These are phyloP conservation scores for Struthio camelus DNA, from an alignment of 2,113 vertebrate species.

Conservation along the genomic window DNA sequence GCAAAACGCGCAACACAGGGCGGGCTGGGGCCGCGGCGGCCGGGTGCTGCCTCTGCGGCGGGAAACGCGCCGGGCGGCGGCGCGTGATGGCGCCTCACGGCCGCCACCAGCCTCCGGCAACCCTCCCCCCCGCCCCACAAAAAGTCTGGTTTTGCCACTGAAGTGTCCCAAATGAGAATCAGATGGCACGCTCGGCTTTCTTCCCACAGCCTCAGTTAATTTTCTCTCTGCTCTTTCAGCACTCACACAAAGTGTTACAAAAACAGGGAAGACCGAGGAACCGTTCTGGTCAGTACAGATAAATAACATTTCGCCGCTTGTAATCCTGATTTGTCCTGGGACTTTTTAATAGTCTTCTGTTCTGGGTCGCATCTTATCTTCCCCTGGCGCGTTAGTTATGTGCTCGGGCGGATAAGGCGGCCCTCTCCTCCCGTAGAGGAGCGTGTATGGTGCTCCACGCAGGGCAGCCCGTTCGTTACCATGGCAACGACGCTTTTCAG, in stretches of 20 bases:
- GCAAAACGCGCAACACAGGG: no score
- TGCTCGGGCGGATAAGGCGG: slow-evolving; percentile 6
- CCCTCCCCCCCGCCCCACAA: no score
- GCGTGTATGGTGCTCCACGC: slow-evolving; percentile 64
- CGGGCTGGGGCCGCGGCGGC: no score
- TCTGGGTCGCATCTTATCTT: neutral
- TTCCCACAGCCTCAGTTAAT: neutral
- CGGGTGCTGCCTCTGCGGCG: no score
- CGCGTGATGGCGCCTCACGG: no score
- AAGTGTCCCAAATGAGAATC: neutral
- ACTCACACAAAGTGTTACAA: neutral
- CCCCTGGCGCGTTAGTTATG: slow-evolving; percentile 24
- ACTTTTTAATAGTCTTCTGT: neutral
- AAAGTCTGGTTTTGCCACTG: neutral
- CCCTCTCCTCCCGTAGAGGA: slow-evolving; percentile 9
- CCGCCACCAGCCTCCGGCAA: no score
- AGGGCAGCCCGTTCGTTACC: slow-evolving; percentile 65
- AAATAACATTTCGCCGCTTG: neutral
- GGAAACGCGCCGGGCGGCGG: no score
- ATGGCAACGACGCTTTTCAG: slow-evolving; percentile 74
- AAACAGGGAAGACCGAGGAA: neutral
- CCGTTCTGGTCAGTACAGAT: neutral
- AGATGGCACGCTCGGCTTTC: neutral
- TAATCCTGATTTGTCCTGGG: neutral
- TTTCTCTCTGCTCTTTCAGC: neutral